A percentile compares a stretch with the other conserved stretches of the same genome.
These are phyloP conservation scores for Ginglymostoma cirratum DNA, from an alignment of 2,113 vertebrate genomes.

Conservation along the genomic window DNA sequence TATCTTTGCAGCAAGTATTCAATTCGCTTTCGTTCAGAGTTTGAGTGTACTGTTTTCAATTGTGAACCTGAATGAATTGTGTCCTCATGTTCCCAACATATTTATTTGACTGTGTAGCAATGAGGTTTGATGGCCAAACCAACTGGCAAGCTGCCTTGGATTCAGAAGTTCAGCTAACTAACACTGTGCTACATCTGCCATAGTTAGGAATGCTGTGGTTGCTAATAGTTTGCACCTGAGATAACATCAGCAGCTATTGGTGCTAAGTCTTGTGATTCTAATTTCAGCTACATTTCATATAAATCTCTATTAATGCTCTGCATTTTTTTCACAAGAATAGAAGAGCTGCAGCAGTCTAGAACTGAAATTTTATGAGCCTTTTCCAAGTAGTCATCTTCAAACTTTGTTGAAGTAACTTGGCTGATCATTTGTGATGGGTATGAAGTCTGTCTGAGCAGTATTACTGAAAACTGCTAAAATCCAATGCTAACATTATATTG, in stretches of 20 bases:
- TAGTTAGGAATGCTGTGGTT: neutral
- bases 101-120: neutral
- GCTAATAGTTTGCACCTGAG: neutral
- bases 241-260: neutral
- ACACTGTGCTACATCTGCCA: neutral
- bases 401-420: neutral
- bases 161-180: neutral
- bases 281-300: neutral
- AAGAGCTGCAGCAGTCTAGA: neutral
- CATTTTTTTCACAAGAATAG: neutral
- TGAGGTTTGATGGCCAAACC: neutral
- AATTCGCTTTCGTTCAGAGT: neutral
- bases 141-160: neutral
- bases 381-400: neutral
- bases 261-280: neutral
- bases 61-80: neutral
- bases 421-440: neutral
- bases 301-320: neutral
- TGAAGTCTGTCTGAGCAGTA: neutral
- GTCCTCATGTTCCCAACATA: neutral
- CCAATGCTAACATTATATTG: neutral
- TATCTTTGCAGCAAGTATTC: neutral
- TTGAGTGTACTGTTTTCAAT: neutral
- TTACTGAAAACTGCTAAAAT: neutral
- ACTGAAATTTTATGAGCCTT: neutral